Evolutionary conservation across 1,140 invertebrate species (phyloP), one percentile per base, ranked within the genome.

Genomic region (Aphelinus atriplicis): DNA sequence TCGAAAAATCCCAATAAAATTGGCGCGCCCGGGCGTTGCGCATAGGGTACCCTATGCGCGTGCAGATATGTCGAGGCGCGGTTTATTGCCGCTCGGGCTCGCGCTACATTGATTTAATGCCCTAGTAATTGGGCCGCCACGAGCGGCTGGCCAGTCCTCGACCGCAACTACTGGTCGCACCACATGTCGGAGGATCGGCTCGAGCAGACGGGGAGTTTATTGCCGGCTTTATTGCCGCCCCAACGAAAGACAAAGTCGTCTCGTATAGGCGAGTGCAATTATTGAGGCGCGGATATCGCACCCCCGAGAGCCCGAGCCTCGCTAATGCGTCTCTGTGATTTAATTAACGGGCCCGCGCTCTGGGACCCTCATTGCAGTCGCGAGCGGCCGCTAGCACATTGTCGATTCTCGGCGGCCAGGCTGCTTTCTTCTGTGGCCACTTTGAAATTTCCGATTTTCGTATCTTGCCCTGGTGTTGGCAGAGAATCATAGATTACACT

Each of bases 51-150:
- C n/a, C n/a, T n/a, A n/a, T n/a, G 10, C 57, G 75, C 63, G 71
- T 70, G 56, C 56, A 71, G 56, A 67, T 55, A 76, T 65, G 68
- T 46, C 57, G 48, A 47, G 7, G n/a, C 57, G 45, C 50, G 57
- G 64, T 76, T 76, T 76, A 76, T 76, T 71, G 64, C 75, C 47
- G n/a, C 43, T 10, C 26, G 57, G 9, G 66, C 66, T 58, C 73
- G 66, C 43, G 67, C n/a, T 72, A 72, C 69, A 76, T 76, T 72
- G 75, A 76, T 76, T 76, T 76, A 76, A 76, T 72, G 69, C 75
- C 48, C 51, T 68, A 72, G 75, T 76, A 76, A 76, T 76, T 76
- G 69, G 75, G 63, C 75, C 64, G 1, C 56, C 47, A 58, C 51
- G n/a, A 3, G 26, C 7, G 64, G 51, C 73, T 64, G 66, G 66